Conservation (phyloP, 2,113 vertebrate species). For the Epinephelus moara region DNA sequence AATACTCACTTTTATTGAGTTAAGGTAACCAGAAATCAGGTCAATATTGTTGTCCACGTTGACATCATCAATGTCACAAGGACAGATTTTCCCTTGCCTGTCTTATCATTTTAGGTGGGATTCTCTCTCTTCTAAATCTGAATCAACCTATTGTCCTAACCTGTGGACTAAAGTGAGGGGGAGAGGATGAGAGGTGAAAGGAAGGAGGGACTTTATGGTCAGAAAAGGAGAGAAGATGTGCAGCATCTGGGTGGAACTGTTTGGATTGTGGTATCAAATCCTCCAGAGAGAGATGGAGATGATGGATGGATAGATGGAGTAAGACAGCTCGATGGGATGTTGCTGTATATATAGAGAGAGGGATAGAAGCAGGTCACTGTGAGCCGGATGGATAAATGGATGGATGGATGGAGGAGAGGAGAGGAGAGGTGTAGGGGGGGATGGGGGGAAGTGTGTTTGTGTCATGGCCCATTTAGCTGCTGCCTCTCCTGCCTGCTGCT, state of each 20-base stretch:
- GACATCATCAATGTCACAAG: background rate
- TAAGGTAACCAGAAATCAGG: background rate
- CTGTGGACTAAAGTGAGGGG: background rate
- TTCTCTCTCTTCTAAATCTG: background rate
- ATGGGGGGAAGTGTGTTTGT: background rate
- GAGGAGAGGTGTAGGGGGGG: background rate
- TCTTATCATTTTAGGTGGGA: background rate
- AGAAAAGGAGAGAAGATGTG: background rate
- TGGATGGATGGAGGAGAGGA: background rate
- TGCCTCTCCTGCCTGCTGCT: slow-evolving; percentile 1
- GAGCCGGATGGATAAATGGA: slow-evolving; percentile 30
- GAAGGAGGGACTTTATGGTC: background rate
- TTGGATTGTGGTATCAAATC: background rate
- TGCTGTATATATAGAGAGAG: slow-evolving; percentile 13
- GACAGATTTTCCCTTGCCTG: background rate
- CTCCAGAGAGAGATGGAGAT: slow-evolving; percentile 25
- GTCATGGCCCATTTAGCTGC: slow-evolving; percentile 44
- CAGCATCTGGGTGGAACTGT: background rate
- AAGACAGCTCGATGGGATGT: background rate
- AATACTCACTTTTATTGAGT: too few relatives aligned
- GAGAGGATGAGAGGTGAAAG: background rate
- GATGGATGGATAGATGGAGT: slow-evolving; percentile 13
- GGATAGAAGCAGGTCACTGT: slow-evolving; percentile 42
- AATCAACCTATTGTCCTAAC: background rate
- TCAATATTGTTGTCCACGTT: background rate